Base-by-base conservation (phyloP, 2,888 invertebrate species). In the Pseudoips prasinana region DNA sequence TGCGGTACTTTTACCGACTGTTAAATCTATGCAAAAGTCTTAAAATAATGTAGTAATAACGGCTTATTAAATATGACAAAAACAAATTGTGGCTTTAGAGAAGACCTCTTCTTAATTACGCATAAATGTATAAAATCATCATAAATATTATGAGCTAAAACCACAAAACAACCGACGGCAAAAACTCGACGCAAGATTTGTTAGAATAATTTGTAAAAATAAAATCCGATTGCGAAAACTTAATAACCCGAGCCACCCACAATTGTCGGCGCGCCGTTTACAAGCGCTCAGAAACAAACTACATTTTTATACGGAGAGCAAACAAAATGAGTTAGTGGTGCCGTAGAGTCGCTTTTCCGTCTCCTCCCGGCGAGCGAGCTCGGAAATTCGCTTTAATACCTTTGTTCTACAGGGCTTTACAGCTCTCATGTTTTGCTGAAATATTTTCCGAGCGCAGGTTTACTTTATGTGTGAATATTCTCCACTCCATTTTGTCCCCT, bases 311-410 rank as follows among this genome's bases (percentile, higher is more conserved):
- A 79, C 74, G 68, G 64, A 70, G 69, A 74, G 68, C 75, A 81
- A 84, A 86, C 78, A 79, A 81, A 84, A 82, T 81, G 76, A 82
- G 78, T 81, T 82, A 80, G 77, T 68, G 70, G 70, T 73, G 73
- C 75, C 68, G 76, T 69, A 74, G 71, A 76, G 73, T 72, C 77
- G 78, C 74, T 79, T 77, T 75, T 68, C 72, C 67, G 71, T 64
- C 70, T 77, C 72, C 76, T 73, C 63, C 70, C 67, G 62, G 62
- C 69, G 67, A 73, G 63, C 67, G 69, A 77, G 84, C 82, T 80
- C 72, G 75, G 77, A 84, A 82, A 84, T 84, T 84, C 77, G 73
- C 78, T 84, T 84, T 84, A 84, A 86, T 82, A 82, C 81, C 82
- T 81, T 84, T 84, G 83, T 85, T 85, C 80, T 76, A 79, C 80